A percentile compares a stretch with the other conserved stretches of the same genome.
Evolutionary conservation across 2,113 vertebrate genomes (phyloP).

Genomic region (Leucosticte australis): DNA sequence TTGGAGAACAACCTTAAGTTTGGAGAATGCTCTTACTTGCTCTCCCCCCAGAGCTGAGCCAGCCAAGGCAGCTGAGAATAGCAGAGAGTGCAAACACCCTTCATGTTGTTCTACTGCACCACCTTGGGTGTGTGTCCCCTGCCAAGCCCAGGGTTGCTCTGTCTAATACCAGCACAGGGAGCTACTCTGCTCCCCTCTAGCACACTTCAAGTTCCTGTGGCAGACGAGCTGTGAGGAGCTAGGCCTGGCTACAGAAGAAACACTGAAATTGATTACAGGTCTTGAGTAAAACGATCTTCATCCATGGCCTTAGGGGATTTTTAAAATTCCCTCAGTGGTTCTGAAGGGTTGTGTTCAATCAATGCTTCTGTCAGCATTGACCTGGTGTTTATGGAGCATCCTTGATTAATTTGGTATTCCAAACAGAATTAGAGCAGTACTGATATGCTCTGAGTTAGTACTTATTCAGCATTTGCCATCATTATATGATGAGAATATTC

Average conservation of each 20-base stretch:
- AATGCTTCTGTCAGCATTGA: neutral
- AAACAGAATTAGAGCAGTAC: neutral
- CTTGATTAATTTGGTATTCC: neutral
- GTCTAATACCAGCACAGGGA: neutral
- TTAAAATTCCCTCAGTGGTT: neutral
- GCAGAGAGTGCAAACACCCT: neutral
- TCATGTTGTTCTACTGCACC: neutral
- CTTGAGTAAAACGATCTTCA: neutral
- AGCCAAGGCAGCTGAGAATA: neutral
- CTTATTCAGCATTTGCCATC: neutral
- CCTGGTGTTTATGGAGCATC: neutral
- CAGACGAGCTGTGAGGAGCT: neutral
- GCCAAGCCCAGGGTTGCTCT: neutral
- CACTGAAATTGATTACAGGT: neutral
- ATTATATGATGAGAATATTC: neutral
- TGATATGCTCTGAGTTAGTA: neutral
- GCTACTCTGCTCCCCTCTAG: neutral
- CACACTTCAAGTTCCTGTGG: neutral
- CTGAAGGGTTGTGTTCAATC: neutral
- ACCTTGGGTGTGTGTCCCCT: too few species aligned
- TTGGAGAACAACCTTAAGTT: neutral
- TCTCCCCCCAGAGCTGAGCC: neutral
- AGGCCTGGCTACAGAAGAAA: neutral
- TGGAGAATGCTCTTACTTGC: neutral
- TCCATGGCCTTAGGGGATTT: neutral